Conservation (phyloP, 2,797 vertebrate species). For the Pangasius krempfi region DNA sequence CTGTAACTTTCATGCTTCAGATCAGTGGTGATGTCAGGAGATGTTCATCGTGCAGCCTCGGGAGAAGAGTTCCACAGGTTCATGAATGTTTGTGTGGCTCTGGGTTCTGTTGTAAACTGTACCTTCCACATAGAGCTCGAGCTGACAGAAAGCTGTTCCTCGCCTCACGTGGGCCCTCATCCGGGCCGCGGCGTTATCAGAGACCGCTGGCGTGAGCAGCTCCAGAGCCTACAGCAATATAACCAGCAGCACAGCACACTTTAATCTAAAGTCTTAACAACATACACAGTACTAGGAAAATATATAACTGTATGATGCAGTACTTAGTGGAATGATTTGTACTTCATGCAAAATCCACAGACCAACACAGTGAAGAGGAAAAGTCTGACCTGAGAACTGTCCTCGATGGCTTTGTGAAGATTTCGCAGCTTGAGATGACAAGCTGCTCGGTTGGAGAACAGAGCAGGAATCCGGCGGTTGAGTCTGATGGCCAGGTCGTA, state of each 20-base stretch:
- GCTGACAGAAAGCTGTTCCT: slow-evolving; percentile 88
- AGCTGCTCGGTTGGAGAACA: slow-evolving; percentile 91
- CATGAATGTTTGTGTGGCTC: not conserved
- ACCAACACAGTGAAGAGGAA: not conserved
- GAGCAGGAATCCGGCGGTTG: slow-evolving; percentile 78
- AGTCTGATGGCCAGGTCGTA: slow-evolving; percentile 86
- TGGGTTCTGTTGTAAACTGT: slow-evolving; percentile 34
- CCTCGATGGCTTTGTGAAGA: slow-evolving; percentile 90
- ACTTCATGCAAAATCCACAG: not conserved
- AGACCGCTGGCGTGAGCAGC: slow-evolving; percentile 84
- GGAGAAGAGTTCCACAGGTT: not conserved
- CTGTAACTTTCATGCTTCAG: not conserved
- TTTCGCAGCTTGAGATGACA: slow-evolving; percentile 92
- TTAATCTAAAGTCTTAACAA: not conserved
- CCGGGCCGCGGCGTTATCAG: slow-evolving; percentile 82
- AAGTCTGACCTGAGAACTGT: slow-evolving; percentile 85
- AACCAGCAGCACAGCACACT: not conserved
- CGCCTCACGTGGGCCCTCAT: slow-evolving; percentile 84
- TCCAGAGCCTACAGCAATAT: slow-evolving; percentile 81
- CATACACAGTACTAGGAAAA: not conserved
- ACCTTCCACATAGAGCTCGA: slow-evolving; percentile 92
- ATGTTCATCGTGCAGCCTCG: not conserved
- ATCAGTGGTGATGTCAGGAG: not conserved
- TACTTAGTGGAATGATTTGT: not conserved
- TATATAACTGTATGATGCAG: not conserved